These are phyloP conservation scores for Emydoidea blandingii DNA, from an alignment of 2,797 vertebrate species.

Conservation along the genomic window DNA sequence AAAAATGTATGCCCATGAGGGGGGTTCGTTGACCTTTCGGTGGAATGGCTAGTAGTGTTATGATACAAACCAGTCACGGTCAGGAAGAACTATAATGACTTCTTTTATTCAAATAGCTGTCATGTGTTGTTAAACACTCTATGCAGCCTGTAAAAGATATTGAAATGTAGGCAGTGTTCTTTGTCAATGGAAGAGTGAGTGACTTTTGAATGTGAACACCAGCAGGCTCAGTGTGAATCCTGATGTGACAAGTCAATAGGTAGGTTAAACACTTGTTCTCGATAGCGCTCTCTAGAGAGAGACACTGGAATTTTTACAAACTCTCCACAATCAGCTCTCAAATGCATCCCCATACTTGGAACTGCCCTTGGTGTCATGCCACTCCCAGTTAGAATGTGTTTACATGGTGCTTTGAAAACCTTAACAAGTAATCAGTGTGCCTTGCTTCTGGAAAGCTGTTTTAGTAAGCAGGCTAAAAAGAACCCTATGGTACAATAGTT, in stretches of 20 bases:
- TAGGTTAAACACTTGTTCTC: neutral
- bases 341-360: neutral
- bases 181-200: neutral
- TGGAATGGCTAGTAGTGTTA: neutral
- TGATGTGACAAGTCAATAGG: neutral
- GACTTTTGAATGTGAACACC: neutral
- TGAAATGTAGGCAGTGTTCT: neutral
- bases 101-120: slow-evolving; percentile 5
- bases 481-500: neutral
- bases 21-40: neutral
- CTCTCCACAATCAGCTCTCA: neutral
- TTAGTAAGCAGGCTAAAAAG: neutral
- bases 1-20: slow-evolving; percentile 20
- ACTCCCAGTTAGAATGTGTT: neutral
- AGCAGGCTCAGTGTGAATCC: fast-evolving
- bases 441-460: neutral
- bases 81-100: neutral
- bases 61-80: neutral
- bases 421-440: neutral
- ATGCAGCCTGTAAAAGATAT: neutral
- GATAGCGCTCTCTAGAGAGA: neutral
- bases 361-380: neutral
- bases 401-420: neutral
- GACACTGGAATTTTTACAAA: neutral
- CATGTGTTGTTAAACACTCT: neutral